Conservation (phyloP, 2,888 invertebrate species). For the Phorcus lineatus region DNA sequence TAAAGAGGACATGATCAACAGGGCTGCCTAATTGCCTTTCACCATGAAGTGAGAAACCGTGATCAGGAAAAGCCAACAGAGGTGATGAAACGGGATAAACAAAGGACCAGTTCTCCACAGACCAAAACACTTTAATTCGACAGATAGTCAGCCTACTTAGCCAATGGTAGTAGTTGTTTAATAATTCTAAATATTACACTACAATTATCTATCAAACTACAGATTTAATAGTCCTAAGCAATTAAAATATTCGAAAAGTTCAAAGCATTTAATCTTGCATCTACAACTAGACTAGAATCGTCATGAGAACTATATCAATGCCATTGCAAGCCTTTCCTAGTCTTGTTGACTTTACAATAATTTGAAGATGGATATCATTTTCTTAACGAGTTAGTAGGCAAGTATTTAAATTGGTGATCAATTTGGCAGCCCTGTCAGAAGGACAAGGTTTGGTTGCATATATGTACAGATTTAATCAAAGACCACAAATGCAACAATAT, state of each 20-base stretch:
- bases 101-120: not conserved
- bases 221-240: not conserved
- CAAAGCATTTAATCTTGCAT: not conserved
- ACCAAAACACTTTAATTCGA: not conserved
- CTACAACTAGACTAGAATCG: not conserved
- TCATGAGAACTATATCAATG: not conserved
- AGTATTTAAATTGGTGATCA: not conserved
- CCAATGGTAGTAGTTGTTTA: not conserved
- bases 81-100: conserved; percentile 3
- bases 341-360: not conserved
- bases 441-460: conserved; percentile 5
- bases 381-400: too few species aligned
- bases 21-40: conserved; percentile 22
- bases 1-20: not conserved
- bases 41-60: conserved; percentile 20
- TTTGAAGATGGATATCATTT: too few species aligned
- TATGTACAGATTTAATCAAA: not conserved
- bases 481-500: conserved; percentile 1
- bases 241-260: not conserved
- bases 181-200: not conserved
- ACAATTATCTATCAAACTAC: not conserved
- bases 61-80: conserved; percentile 16
- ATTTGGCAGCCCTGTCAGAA: conserved; percentile 20
- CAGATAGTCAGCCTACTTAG: too few species aligned
- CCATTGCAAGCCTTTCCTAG: conserved; percentile 4